Conservation (phyloP, 2,113 vertebrate genomes). For the Xenus cinereus region DNA sequence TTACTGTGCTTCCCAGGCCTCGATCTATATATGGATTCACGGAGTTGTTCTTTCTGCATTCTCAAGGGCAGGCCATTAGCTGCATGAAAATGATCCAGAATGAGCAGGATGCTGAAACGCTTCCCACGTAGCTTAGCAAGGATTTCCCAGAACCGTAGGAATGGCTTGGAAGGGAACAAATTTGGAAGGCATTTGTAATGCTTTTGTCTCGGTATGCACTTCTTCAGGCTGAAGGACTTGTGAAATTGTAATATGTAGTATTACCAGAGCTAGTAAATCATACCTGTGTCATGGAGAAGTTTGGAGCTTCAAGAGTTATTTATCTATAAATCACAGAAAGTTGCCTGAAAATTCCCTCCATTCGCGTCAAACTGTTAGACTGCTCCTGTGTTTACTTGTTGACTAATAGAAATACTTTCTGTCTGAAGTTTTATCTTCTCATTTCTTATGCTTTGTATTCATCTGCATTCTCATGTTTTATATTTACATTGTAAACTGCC, state of each 20-base stretch:
- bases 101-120: conserved; percentile 8
- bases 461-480: not conserved
- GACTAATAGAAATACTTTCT: not conserved
- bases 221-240: not conserved
- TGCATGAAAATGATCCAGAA: not conserved
- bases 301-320: not conserved
- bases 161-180: not conserved
- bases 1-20: not conserved
- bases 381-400: not conserved
- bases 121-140: not conserved
- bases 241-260: not conserved
- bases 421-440: not conserved
- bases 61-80: conserved; percentile 1
- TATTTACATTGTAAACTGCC: not conserved
- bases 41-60: not conserved
- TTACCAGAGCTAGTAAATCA: not conserved
- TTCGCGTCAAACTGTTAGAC: not conserved
- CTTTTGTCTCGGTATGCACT: not conserved
- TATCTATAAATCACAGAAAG: not conserved
- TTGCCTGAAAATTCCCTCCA: not conserved
- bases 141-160: not conserved
- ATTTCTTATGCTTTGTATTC: not conserved
- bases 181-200: not conserved
- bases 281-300: not conserved
- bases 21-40: not conserved